Base-by-base conservation (phyloP, 2,113 vertebrate genomes). In the Clupea harengus region DNA sequence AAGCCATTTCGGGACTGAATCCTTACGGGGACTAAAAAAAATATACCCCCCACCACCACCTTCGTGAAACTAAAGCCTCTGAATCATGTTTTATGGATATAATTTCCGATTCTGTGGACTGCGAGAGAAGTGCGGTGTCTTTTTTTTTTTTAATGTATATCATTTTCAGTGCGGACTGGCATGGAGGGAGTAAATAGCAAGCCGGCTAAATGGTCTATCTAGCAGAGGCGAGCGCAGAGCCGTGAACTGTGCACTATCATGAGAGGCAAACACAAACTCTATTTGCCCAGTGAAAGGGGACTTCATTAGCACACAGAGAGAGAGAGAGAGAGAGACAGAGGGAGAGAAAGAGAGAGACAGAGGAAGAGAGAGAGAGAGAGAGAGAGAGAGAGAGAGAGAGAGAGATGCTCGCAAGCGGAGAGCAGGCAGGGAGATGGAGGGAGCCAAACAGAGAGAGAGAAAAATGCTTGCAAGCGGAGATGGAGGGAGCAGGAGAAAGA, bases 1-100 rank as follows among this genome's bases (percentile, higher is more conserved):
- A 91, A 89, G 91, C 91, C 89, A 86, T 28, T n/a, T 67, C 60
- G 60, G 60, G 60, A 67, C 60, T 7, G 22, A 67, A 67, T 67
- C 60, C 60, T 67, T 67, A 67, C n/a, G 60, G 60, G 25, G 60
- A 67, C 60, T 67, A 25, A 67, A 67, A 28, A 10, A 67, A n/a
- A 57, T 4, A 60, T 20, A 18, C 54, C n/a, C 57, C 22, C 60
- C 60, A 64, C 60, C 60, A 3, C 60, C 60, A 28, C 10, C 60
- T 28, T 67, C 60, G 10, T 67, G 60, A 67, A 67, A 67, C 60
- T 25, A 67, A 28, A 28, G 60, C 22, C 7, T 67, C 25, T 0
- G 60, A 64, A 67, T 67, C 20, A 67, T 67, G 60, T 67, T 67
- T 67, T 67, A 67, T 67, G 60, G 60, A 67, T 67, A 67, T 67